These are phyloP conservation scores for Phyllopteryx taeniolatus DNA, from an alignment of 2,113 vertebrate species.

Conservation along the genomic window DNA sequence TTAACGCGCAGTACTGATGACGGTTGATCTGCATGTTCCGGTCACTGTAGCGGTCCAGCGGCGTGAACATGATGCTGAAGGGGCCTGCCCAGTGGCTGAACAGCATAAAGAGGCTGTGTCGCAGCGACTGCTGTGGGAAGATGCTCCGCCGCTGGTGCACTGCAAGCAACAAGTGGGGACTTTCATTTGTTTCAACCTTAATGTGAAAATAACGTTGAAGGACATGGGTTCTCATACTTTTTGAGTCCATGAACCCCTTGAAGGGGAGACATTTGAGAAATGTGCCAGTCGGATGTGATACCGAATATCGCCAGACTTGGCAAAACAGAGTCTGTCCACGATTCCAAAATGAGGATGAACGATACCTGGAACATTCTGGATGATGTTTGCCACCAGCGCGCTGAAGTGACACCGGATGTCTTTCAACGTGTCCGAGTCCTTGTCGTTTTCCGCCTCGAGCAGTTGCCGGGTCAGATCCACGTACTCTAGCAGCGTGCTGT, in stretches of 20 bases:
- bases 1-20: conserved; percentile 97
- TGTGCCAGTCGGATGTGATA: no score
- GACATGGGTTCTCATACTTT: no score
- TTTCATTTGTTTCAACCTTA: not conserved
- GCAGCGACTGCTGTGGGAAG: conserved; percentile 96
- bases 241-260: no score
- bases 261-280: no score
- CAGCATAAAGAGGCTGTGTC: conserved; percentile 98
- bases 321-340: no score
- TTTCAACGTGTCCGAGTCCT: conserved; percentile 94
- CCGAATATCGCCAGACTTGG: no score
- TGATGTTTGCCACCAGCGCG: conserved; percentile 98
- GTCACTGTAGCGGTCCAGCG: conserved; percentile 97
- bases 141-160: conserved; percentile 97
- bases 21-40: conserved; percentile 98
- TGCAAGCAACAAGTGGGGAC: conserved; percentile 48
- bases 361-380: conserved; percentile 97
- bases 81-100: conserved; percentile 99
- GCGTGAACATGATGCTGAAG: conserved; percentile 99
- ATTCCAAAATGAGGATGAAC: not conserved
- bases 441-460: conserved; percentile 98
- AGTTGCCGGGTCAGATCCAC: conserved; percentile 95
- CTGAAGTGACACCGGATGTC: conserved; percentile 99
- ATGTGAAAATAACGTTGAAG: not conserved
- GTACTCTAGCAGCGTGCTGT: conserved; percentile 92